Evolutionary conservation across 2,888 invertebrate species (phyloP).

Genomic region (Tetanocera ferruginea): DNA sequence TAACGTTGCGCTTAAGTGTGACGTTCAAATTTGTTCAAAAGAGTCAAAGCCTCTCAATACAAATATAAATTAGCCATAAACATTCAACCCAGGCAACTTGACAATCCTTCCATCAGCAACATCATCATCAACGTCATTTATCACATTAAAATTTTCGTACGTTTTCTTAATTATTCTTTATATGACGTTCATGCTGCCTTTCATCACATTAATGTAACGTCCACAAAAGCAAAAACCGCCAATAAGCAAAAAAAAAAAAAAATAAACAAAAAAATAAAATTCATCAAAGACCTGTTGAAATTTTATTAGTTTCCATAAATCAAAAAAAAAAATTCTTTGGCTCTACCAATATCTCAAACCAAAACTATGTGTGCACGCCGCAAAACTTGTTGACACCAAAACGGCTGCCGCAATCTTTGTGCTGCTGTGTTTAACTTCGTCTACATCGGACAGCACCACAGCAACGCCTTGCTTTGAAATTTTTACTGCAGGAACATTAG

Average conservation of each 20-base stretch:
- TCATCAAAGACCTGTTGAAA: background rate
- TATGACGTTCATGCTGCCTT: background rate
- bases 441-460: too few relatives aligned
- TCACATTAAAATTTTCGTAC: background rate
- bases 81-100: too few relatives aligned
- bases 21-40: too few relatives aligned
- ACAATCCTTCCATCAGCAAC: too few relatives aligned
- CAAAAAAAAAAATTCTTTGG: background rate
- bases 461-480: too few relatives aligned
- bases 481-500: background rate
- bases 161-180: background rate
- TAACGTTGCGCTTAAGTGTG: too few relatives aligned
- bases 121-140: background rate
- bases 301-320: constrained; percentile 9
- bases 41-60: too few relatives aligned
- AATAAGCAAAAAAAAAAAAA: background rate
- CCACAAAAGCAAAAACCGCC: background rate
- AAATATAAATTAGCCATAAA: too few relatives aligned
- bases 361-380: background rate
- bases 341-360: background rate
- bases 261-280: background rate
- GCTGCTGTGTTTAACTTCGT: too few relatives aligned
- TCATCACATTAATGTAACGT: background rate
- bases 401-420: background rate
- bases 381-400: background rate